Evolutionary conservation across 2,888 invertebrate species (phyloP).

Genomic region (Troglohyphantes excavatus): DNA sequence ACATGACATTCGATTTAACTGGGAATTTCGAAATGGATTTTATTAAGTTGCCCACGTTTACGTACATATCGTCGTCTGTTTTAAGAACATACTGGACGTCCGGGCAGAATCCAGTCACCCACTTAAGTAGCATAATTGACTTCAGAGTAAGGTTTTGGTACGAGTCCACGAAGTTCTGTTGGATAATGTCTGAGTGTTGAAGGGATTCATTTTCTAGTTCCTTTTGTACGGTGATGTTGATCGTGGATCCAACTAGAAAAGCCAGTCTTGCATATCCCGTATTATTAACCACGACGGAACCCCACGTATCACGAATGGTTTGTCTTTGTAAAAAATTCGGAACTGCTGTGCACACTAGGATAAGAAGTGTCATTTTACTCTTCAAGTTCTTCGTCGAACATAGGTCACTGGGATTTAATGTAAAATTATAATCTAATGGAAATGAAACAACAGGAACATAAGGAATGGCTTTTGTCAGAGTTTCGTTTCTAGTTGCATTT

Average conservation of each 20-base stretch:
- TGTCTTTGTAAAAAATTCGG: constrained; percentile 61
- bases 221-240: constrained; percentile 23
- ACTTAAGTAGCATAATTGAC: constrained; percentile 78
- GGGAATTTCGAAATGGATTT: constrained; percentile 79
- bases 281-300: constrained; percentile 62
- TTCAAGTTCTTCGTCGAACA: constrained; percentile 52
- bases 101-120: constrained; percentile 78
- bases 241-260: constrained; percentile 78
- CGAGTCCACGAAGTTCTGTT: constrained; percentile 78
- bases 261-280: constrained; percentile 64
- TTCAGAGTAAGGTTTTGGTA: constrained; percentile 80
- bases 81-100: constrained; percentile 87
- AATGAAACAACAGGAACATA: constrained; percentile 27
- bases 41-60: constrained; percentile 89
- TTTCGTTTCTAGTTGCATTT: constrained; percentile 40
- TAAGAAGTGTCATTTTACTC: constrained; percentile 53
- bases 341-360: constrained; percentile 74
- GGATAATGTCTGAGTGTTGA: constrained; percentile 77
- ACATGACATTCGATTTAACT: constrained; percentile 83
- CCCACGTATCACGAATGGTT: constrained; percentile 79
- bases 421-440: constrained; percentile 38
- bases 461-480: neutral
- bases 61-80: constrained; percentile 93
- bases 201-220: constrained; percentile 59
- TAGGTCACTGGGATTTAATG: constrained; percentile 59